Percentiles rank a stretch among this genome's conserved stretches.
Evolutionary conservation across 2,113 vertebrate species (phyloP).

Genomic region (Megaptera novaeangliae): DNA sequence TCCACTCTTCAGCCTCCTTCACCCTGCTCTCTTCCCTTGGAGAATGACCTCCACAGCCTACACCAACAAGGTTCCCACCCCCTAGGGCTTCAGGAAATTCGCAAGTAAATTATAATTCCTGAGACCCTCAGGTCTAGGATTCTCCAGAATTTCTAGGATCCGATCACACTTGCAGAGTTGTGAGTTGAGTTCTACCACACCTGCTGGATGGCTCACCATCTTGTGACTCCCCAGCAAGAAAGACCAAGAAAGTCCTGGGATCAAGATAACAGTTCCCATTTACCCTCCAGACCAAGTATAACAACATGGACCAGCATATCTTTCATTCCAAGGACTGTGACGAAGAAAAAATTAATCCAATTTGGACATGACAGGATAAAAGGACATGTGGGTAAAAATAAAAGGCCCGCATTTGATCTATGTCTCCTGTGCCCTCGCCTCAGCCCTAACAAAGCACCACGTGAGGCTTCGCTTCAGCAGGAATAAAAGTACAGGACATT

Average conservation of each 20-base stretch:
- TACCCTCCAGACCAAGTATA: neutral
- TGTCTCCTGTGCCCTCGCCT: neutral
- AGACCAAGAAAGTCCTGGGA: neutral
- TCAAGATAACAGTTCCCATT: neutral
- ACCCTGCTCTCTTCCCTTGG: neutral
- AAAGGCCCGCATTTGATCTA: neutral
- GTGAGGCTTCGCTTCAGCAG: neutral
- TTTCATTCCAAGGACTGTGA: neutral
- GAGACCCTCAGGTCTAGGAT: neutral
- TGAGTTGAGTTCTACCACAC: neutral
- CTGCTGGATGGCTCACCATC: neutral
- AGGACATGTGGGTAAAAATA: neutral
- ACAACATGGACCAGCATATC: neutral
- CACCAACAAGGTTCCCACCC: neutral
- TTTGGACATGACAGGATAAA: neutral
- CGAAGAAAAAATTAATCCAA: neutral
- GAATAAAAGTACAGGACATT: conserved; percentile 25
- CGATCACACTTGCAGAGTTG: neutral
- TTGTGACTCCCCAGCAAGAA: neutral
- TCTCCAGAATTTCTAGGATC: neutral
- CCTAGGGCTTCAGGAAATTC: neutral
- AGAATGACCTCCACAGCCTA: neutral
- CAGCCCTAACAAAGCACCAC: neutral
- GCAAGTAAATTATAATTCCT: neutral
- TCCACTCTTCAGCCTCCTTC: neutral